These are phyloP conservation scores for Hydractinia symbiolongicarpus DNA, from an alignment of 30 jellyfish, hydroid and myxozoan species.

Conservation along the genomic window DNA sequence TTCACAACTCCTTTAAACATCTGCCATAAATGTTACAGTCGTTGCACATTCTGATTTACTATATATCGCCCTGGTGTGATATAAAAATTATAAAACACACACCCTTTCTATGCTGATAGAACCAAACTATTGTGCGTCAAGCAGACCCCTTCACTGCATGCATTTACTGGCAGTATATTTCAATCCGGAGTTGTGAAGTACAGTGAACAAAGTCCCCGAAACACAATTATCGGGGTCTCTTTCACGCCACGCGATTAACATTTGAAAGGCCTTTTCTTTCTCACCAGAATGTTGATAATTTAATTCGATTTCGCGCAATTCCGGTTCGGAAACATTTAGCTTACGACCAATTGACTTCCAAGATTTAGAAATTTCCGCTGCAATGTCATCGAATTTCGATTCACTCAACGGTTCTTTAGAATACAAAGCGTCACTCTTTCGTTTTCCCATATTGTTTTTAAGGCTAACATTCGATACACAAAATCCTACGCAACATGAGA, in stretches of 20 bases:
- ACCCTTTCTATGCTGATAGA: too few relatives aligned
- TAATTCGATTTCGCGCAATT: conserved; percentile 62
- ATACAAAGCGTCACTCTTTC: conserved; percentile 41
- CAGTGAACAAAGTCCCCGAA: conserved; percentile 32
- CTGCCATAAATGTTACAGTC: too few relatives aligned
- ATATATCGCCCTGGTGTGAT: too few relatives aligned
- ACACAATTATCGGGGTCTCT: conserved; percentile 66
- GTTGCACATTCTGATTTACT: too few relatives aligned
- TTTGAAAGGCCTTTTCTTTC: conserved; percentile 89
- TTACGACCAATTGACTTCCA: conserved; percentile 86
- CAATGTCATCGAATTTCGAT: conserved; percentile 59
- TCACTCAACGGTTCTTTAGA: conserved; percentile 43
- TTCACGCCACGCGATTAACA: conserved; percentile 85
- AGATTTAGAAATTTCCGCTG: conserved; percentile 48
- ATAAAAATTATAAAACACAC: too few relatives aligned
- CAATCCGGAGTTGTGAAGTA: conserved; percentile 52
- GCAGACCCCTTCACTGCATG: conserved; percentile 12
- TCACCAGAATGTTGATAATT: conserved; percentile 60
- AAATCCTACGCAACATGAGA: too few relatives aligned
- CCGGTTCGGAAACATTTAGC: conserved; percentile 44
- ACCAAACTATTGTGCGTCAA: too few relatives aligned
- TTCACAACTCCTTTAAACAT: too few relatives aligned
- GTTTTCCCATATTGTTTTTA: conserved; percentile 16
- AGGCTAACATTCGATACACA: too few relatives aligned
- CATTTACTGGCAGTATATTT: conserved; percentile 67